phyloP scores from a whole-genome alignment of 30 jellyfish, hydroid and myxozoan genomes.

The Hydractinia symbiolongicarpus region DNA sequence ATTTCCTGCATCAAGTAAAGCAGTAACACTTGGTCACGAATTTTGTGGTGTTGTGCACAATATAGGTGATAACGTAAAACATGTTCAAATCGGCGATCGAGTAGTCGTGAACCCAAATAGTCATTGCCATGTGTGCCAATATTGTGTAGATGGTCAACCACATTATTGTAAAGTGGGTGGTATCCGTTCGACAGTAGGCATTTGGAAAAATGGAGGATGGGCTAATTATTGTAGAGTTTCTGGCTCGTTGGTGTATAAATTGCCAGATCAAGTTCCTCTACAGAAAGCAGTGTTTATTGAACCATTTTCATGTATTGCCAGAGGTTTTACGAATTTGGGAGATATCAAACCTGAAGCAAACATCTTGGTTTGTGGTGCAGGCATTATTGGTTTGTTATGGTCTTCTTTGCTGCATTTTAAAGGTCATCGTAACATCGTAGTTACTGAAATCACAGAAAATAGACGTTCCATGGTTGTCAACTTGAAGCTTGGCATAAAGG shows the following conservation, averaged over 20 bases:
- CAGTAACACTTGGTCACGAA: conserved; percentile 92
- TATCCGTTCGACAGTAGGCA: conserved; percentile 73
- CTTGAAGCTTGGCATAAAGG: conserved; percentile 65
- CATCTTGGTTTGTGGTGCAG: conserved; percentile 89
- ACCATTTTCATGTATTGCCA: conserved; percentile 73
- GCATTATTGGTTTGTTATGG: conserved; percentile 92
- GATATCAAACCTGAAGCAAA: conserved; percentile 61
- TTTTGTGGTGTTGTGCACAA: conserved; percentile 75
- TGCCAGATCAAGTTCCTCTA: conserved; percentile 64
- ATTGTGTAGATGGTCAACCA: conserved; percentile 84
- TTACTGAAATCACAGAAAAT: conserved; percentile 71
- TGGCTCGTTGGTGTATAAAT: conserved; percentile 44
- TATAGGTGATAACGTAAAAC: conserved; percentile 64
- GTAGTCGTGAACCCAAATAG: conserved; percentile 82
- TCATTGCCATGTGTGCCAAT: conserved; percentile 70
- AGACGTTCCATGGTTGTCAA: conserved; percentile 53
- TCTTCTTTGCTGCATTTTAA: conserved; percentile 81
- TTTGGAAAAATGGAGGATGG: conserved; percentile 99
- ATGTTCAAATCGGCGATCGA: conserved; percentile 64
- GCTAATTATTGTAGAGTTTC: conserved; percentile 77
- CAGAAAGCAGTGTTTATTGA: conserved; percentile 71
- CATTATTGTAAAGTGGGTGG: conserved; percentile 90
- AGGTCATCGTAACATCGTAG: conserved; percentile 75
- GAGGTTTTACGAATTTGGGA: conserved; percentile 76
- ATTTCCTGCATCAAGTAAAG: conserved; percentile 76